phyloP scores from a whole-genome alignment of 2,797 vertebrate genomes.

The Hoplostethus atlanticus region DNA sequence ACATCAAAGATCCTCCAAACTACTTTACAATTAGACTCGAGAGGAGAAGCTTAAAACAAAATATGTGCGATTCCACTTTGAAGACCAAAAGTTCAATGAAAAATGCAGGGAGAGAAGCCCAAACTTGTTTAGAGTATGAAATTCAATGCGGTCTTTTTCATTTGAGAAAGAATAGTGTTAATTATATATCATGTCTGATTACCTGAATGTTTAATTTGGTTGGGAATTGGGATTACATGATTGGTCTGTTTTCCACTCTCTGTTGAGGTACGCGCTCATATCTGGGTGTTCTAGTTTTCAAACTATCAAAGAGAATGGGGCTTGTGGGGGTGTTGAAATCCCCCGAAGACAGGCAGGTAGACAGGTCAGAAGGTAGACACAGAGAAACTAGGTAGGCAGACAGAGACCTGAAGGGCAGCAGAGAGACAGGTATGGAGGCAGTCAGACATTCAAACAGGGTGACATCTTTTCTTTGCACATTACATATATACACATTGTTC shows the following conservation, averaged over 20 bases:
- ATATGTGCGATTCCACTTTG: conserved; percentile 65
- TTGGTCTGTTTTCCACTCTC: conserved; percentile 29
- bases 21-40: conserved; percentile 75
- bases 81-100: conserved; percentile 52
- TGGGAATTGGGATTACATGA: conserved; percentile 39
- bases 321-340: conserved; percentile 26
- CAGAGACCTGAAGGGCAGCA: background rate
- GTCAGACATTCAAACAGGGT: background rate
- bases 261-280: conserved; percentile 16
- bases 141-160: conserved; percentile 38
- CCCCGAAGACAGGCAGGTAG: conserved; percentile 7
- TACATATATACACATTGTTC: too few relatives aligned
- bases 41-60: conserved; percentile 65
- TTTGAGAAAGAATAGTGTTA: conserved; percentile 52
- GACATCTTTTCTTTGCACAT: too few relatives aligned
- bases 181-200: conserved; percentile 60
- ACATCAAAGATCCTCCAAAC: conserved; percentile 80
- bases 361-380: conserved; percentile 3
- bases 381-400: background rate
- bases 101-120: conserved; percentile 34
- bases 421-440: too few relatives aligned
- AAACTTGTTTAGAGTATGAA: conserved; percentile 53
- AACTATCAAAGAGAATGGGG: conserved; percentile 15
- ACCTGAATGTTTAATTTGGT: conserved; percentile 63
- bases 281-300: conserved; percentile 41